Conservation (phyloP, 2,113 vertebrate genomes). For the Dicentrarchus labrax region DNA sequence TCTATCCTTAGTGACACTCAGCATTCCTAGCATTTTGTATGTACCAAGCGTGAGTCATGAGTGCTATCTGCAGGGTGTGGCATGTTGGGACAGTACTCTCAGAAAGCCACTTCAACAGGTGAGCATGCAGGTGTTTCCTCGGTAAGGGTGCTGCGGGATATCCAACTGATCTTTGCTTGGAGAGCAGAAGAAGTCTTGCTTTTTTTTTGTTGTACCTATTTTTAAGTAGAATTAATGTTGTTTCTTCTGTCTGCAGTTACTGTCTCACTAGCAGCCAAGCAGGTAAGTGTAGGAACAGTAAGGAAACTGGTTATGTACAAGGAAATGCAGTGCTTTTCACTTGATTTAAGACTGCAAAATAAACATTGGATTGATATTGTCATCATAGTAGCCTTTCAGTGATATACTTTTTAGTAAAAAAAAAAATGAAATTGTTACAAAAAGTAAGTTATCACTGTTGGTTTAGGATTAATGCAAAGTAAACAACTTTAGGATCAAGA, state of each 20-base stretch:
- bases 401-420: background rate
- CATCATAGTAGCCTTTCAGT: background rate
- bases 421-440: background rate
- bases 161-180: background rate
- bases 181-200: background rate
- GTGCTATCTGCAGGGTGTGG: slow-evolving; percentile 60
- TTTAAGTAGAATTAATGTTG: background rate
- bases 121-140: slow-evolving; percentile 41
- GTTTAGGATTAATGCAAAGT: background rate
- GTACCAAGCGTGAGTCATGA: slow-evolving; percentile 44
- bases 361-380: background rate
- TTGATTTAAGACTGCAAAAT: background rate
- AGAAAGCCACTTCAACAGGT: slow-evolving; percentile 62
- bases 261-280: background rate
- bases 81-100: background rate
- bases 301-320: background rate
- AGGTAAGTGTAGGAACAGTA: slow-evolving; percentile 18
- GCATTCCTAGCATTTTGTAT: slow-evolving; percentile 72
- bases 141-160: background rate
- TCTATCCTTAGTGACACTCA: slow-evolving; percentile 64
- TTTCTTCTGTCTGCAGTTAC: slow-evolving; percentile 12
- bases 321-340: background rate
- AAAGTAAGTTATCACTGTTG: background rate
- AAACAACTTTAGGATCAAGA: background rate
- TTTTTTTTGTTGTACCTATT: background rate